Percentiles rank a stretch among this genome's conserved stretches.
Evolutionary conservation across 64 coral and sea anemone species (phyloP).

Genomic region (Dendronephthya gigantea): DNA sequence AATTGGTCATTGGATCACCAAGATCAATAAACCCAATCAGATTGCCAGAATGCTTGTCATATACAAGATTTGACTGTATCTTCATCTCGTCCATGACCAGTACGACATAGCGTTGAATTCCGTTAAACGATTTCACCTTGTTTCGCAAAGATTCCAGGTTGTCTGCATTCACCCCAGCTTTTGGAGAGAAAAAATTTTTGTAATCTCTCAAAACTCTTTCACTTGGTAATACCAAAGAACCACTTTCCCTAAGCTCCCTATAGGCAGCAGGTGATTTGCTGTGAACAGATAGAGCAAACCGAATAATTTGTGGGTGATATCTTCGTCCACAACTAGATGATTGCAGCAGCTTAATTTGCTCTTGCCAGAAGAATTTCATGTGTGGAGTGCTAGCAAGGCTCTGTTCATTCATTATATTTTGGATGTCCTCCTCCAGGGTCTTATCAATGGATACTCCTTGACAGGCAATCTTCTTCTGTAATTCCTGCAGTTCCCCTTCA

Average conservation of each 20-base stretch:
- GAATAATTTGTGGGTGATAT: slow-evolving; percentile 8
- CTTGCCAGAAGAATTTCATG: slow-evolving; percentile 7
- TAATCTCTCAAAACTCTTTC: slow-evolving; percentile 1
- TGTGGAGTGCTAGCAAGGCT: not conserved
- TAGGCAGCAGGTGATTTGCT: not conserved
- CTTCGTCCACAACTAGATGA: not conserved
- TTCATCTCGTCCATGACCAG: slow-evolving; percentile 26
- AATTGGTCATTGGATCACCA: slow-evolving; percentile 21
- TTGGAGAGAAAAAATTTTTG: slow-evolving; percentile 6
- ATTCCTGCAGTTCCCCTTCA: not conserved
- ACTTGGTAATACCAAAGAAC: slow-evolving; percentile 17
- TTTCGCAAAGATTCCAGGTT: not conserved
- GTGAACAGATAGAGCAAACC: not conserved
- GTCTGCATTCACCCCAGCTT: slow-evolving; percentile 11
- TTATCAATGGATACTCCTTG: not conserved
- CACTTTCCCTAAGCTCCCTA: slow-evolving; percentile 25
- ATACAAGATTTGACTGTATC: slow-evolving; percentile 14
- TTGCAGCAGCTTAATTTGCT: not conserved
- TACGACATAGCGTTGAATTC: not conserved
- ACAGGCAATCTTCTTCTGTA: not conserved
- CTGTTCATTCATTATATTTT: not conserved
- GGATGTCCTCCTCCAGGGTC: not conserved
- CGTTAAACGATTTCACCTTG: not conserved
- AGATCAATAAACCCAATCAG: slow-evolving; percentile 30
- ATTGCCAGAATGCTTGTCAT: slow-evolving; percentile 25